These are phyloP conservation scores for Aplocera efformata DNA, from an alignment of 2,888 invertebrate species.

Conservation along the genomic window DNA sequence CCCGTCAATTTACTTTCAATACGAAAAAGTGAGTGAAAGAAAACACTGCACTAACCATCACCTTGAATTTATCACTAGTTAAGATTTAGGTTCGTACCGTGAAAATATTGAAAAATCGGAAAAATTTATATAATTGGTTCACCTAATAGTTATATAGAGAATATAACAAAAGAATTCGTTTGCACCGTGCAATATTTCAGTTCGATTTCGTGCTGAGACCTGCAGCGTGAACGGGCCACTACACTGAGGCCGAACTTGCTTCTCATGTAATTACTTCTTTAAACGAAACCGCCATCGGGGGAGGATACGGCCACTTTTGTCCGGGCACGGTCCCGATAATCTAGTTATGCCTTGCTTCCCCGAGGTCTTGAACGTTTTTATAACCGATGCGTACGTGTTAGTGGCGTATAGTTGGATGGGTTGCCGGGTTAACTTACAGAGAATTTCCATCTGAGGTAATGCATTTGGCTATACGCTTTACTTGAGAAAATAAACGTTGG, in stretches of 20 bases:
- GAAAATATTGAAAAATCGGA: no score
- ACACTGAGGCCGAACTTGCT: slow-evolving; percentile 55
- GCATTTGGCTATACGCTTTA: no score
- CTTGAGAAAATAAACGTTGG: no score
- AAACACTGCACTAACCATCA: no score
- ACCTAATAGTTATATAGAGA: no score
- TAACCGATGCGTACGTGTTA: slow-evolving; percentile 30
- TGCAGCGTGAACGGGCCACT: slow-evolving; percentile 5
- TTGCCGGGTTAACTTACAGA: slow-evolving; percentile 3
- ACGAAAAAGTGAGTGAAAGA: no score
- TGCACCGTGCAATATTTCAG: no score
- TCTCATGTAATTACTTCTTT: slow-evolving; percentile 76
- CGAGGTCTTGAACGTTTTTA: slow-evolving; percentile 31
- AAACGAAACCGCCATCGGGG: slow-evolving; percentile 66
- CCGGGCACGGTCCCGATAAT: slow-evolving; percentile 60
- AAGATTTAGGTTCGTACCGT: no score
- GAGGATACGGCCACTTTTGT: slow-evolving; percentile 60
- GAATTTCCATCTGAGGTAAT: neutral
- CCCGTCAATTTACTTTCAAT: no score
- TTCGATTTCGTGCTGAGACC: neutral
- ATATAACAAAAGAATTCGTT: no score
- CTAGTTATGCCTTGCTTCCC: slow-evolving; percentile 52
- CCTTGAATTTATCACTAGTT: no score
- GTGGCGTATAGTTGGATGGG: slow-evolving; percentile 14
- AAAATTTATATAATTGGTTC: no score